These are phyloP conservation scores for Myzus persicae DNA, from an alignment of 1,140 invertebrate genomes.

Conservation along the genomic window DNA sequence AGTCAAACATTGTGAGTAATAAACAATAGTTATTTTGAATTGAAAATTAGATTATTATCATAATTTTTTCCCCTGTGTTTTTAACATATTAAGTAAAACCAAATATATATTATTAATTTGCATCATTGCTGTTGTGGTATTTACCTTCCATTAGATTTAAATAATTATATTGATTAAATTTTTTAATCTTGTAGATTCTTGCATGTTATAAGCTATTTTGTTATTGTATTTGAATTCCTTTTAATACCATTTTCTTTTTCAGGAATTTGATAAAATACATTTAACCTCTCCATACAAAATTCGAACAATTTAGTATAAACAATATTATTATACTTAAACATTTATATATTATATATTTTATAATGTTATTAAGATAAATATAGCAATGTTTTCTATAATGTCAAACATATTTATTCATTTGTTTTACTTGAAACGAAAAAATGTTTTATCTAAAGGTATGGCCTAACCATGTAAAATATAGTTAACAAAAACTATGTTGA, in stretches of 20 bases:
- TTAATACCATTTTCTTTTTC: slow-evolving; percentile 13
- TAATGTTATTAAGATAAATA: background rate
- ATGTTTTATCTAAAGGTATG: background rate
- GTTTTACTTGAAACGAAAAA: background rate
- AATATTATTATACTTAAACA: background rate
- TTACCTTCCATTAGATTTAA: background rate
- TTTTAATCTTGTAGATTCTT: no score
- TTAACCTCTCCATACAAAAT: slow-evolving; percentile 39
- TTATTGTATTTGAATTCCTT: background rate
- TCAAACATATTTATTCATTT: background rate
- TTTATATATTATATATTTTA: background rate
- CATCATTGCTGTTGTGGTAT: background rate
- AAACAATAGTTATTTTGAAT: background rate
- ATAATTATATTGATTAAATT: background rate
- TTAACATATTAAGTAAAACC: no score
- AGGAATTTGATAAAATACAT: slow-evolving; percentile 46
- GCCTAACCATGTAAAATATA: background rate
- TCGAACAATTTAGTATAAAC: slow-evolving; percentile 27
- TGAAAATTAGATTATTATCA: background rate
- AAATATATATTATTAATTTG: no score
- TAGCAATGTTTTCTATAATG: background rate
- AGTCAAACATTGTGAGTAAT: slow-evolving; percentile 49
- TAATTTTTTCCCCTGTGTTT: no score
- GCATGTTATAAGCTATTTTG: background rate
- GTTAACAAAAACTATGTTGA: background rate